Base-by-base conservation (phyloP, 2,113 vertebrate genomes). In the Perca fluviatilis region DNA sequence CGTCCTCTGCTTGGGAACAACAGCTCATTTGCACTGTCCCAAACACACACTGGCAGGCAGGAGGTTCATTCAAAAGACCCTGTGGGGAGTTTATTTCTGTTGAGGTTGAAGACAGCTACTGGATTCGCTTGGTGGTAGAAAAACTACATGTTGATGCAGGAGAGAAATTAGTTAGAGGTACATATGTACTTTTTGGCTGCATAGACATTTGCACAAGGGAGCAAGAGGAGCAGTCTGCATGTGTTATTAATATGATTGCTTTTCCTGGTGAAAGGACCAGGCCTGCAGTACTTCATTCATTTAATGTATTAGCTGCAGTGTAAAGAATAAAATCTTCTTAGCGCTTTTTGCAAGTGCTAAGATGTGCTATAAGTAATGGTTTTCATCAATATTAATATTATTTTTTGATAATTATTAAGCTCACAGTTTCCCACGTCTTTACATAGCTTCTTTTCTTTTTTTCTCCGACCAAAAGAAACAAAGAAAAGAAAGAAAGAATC, bases 11-110 rank as follows among this genome's bases (percentile, higher is more conserved):
- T 80, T 46, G 83, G 90, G 90, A 95, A 93, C 92, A 92, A 91
- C 91, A 90, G 88, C 88, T 94, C 88, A 91, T 93, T 94, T 85
- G 93, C 91, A 88, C 82, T 54, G 88, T 92, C 75, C 90, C 74
- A 62, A 82, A 76, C 80, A 74, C 86, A 82, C 90, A 79, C 72
- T 54, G 64, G 81, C 78, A 81, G 75, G 74, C 81, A 70, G 81
- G 79, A 82, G 83, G 81, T 69, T 76, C 74, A 65, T 56, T 84
- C 46, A 86, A 58, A 63, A 87, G 86, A 86, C 66, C 47, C 82
- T 62, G 58, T 66, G 51, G 77, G 80, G 80, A 87, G 72, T 73
- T 83, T 7, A 25, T 69, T 79, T 68, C 60, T 86, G 75, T 49
- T 6, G 62, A 66, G 43, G 47, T 51, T 57, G 76, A 77, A 67